Conservation (phyloP, 2,797 vertebrate species). For the Ctenosaura bakeri region DNA sequence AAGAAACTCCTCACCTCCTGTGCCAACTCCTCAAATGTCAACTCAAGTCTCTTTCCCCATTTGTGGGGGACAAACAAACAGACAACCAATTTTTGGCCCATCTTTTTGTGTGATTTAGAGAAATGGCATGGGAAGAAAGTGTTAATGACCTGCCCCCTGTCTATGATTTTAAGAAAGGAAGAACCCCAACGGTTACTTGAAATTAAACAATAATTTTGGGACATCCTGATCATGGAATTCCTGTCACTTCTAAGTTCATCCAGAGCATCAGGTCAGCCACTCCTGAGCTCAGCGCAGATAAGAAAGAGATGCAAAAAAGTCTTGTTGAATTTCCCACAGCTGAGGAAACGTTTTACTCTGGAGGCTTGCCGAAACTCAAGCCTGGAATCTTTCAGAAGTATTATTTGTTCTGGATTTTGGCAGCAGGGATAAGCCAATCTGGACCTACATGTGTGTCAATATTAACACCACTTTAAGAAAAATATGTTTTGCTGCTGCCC, state of each 20-base stretch:
- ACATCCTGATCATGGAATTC: background rate
- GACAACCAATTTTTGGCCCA: background rate
- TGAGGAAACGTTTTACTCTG: slow-evolving; percentile 10
- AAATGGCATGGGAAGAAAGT: background rate
- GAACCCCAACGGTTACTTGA: background rate
- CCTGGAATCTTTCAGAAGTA: background rate
- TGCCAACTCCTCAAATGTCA: too few species aligned
- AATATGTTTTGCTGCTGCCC: background rate
- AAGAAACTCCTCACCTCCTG: too few species aligned
- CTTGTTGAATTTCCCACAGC: background rate
- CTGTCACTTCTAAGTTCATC: background rate
- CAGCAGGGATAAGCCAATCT: slow-evolving; percentile 5
- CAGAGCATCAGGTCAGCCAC: background rate
- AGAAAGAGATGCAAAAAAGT: background rate
- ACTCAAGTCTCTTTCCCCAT: too few species aligned
- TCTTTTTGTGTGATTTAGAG: background rate
- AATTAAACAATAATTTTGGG: too few species aligned
- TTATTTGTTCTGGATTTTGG: slow-evolving; percentile 18
- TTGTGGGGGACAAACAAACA: background rate
- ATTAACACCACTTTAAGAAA: background rate
- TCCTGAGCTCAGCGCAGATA: background rate
- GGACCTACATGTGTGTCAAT: slow-evolving; percentile 7
- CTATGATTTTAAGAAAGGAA: background rate
- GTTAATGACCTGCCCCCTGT: background rate
- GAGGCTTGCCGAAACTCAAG: slow-evolving; percentile 8